Evolutionary conservation across 92 coral and sea anemone genomes (phyloP).

Genomic region (Epizoanthus illoricatus): DNA sequence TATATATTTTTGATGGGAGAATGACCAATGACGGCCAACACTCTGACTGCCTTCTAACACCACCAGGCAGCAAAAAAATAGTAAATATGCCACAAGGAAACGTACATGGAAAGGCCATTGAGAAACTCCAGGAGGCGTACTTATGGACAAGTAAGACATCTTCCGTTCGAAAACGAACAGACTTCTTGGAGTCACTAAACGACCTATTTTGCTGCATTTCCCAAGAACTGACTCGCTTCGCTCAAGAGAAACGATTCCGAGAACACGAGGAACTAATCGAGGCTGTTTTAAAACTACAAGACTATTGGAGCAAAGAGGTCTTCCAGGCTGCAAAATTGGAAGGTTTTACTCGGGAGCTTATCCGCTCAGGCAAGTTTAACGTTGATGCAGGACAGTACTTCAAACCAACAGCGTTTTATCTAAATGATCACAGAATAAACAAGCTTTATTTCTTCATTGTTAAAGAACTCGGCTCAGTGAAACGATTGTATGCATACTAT

Average conservation of each 20-base stretch:
- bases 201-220: conserved; percentile 27
- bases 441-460: conserved; percentile 24
- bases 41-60: conserved; percentile 33
- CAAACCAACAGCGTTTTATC: conserved; percentile 17
- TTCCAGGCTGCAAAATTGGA: conserved; percentile 28
- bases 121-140: conserved; percentile 12
- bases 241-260: conserved; percentile 22
- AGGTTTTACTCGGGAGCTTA: conserved; percentile 19
- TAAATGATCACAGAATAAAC: conserved; percentile 4
- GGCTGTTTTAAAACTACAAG: conserved; percentile 22
- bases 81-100: neutral
- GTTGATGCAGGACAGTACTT: conserved; percentile 30
- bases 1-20: neutral
- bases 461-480: conserved; percentile 1
- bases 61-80: neutral
- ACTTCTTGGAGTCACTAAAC: conserved; percentile 11
- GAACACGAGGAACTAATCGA: conserved; percentile 25
- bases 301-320: conserved; percentile 14
- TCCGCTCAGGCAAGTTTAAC: conserved; percentile 5
- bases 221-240: conserved; percentile 22
- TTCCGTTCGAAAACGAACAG: neutral
- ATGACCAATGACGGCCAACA: neutral
- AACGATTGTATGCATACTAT: conserved; percentile 3
- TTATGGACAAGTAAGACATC: conserved; percentile 22
- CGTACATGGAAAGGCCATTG: neutral